phyloP scores from a whole-genome alignment of 2,888 invertebrate genomes.

The Gibbula magus region DNA sequence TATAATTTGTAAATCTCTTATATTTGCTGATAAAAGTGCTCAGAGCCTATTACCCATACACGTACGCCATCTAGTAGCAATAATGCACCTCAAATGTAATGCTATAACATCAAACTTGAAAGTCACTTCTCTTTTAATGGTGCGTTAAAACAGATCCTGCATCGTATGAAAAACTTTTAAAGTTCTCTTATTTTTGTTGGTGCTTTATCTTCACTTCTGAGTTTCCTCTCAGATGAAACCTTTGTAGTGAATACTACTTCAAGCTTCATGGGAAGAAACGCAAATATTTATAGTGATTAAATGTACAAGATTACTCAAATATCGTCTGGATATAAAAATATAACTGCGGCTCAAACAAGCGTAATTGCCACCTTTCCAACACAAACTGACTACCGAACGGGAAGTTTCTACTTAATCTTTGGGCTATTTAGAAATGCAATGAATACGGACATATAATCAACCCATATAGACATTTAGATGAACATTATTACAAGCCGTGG shows the following conservation, averaged over 20 bases:
- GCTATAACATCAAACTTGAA: too few relatives aligned
- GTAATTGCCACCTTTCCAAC: not conserved
- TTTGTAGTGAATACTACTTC: not conserved
- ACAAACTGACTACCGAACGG: not conserved
- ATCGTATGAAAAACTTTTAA: too few relatives aligned
- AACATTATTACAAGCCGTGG: not conserved
- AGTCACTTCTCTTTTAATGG: too few relatives aligned
- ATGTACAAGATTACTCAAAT: not conserved
- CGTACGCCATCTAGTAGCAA: too few relatives aligned
- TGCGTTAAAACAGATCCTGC: too few relatives aligned
- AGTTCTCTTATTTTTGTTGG: too few relatives aligned
- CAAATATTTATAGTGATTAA: constrained; percentile 11
- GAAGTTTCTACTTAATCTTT: not conserved
- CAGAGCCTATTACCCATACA: too few relatives aligned
- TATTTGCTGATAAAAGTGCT: too few relatives aligned
- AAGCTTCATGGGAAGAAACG: not conserved
- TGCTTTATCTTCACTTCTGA: too few relatives aligned
- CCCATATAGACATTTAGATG: not conserved
- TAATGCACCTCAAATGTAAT: too few relatives aligned
- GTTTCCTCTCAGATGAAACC: not conserved
- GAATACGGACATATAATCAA: not conserved
- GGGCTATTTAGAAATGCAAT: not conserved
- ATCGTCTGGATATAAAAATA: not conserved
- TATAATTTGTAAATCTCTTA: too few relatives aligned
- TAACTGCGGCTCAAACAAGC: not conserved